Percentiles rank a stretch among this genome's conserved stretches.
phyloP scores from a whole-genome alignment of 1,140 invertebrate species.

The Alviniconcha marisindica region DNA sequence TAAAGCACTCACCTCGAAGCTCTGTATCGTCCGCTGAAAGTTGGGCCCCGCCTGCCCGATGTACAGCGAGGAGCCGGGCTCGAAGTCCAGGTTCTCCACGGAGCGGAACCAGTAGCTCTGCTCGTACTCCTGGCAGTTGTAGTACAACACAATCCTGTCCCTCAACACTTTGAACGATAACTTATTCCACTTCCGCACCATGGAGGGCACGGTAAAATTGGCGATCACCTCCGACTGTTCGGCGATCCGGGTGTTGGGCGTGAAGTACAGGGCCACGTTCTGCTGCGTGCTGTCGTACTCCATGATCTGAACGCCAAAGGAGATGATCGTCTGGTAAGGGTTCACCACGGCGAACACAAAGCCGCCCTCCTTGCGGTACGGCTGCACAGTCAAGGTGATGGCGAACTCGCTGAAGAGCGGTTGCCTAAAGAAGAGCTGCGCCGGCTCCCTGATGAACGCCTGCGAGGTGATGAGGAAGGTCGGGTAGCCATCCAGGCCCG shows the following conservation, averaged over 20 bases:
- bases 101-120: constrained; percentile 5
- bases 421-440: constrained; percentile 46
- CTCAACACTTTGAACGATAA: constrained; percentile 51
- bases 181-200: constrained; percentile 53
- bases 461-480: constrained; percentile 49
- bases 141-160: constrained; percentile 48
- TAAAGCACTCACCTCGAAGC: constrained; percentile 49
- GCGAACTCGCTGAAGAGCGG: constrained; percentile 56
- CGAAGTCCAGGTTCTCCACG: constrained; percentile 43
- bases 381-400: constrained; percentile 48
- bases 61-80: constrained; percentile 50
- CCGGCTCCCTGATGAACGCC: constrained; percentile 47
- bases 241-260: constrained; percentile 45
- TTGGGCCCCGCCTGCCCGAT: constrained; percentile 51
- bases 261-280: constrained; percentile 55
- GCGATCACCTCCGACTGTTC: constrained; percentile 43
- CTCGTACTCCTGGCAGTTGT: constrained; percentile 54
- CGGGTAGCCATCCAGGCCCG: constrained; percentile 53
- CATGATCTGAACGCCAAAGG: constrained; percentile 54
- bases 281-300: constrained; percentile 35
- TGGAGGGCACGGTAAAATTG: constrained; percentile 50
- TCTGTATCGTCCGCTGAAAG: constrained; percentile 28
- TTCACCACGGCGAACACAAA: constrained; percentile 62
- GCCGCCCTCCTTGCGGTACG: constrained; percentile 39
- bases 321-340: constrained; percentile 54